Evolutionary conservation across 1,140 invertebrate genomes (phyloP), one percentile per base, ranked within the genome.

Genomic region (Mizuhopecten yessoensis): DNA sequence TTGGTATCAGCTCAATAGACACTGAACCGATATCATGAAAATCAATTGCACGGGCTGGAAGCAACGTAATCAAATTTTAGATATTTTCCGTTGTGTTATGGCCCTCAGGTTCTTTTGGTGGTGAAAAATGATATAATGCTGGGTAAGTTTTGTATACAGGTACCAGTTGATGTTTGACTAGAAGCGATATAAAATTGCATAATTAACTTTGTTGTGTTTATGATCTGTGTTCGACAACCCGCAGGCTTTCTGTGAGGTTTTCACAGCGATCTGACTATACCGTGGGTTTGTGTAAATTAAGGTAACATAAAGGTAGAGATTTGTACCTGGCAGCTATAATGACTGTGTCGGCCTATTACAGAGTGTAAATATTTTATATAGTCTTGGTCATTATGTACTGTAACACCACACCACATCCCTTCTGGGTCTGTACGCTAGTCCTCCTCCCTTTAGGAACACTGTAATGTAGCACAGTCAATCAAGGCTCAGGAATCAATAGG

Each of bases 351-450:
- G 57, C 17, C 57, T 75, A 75, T 75, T 75, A 75, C 3, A 29
- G 57, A 29, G 29, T 75, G 57, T 75, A 75, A 75, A 75, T 75
- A 29, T 75, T 75, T 75, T n/a, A 75, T n/a, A n/a, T 75, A 75
- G 57, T 75, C n/a, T n/a, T 75, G n/a, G 57, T 75, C n/a, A 75
- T 75, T 75, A 75, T 75, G 57, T 75, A 29, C 57, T 75, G 57
- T 75, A 75, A 29, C 5, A 29, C 5, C 20, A 49, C 45, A 49
- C 20, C 3, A 23, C 45, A 9, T 75, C n/a, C n/a, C 57, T 75
- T 7, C 57, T 29, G 57, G 23, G n/a, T 29, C n/a, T 75, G 57
- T 75, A 75, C 29, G 2, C 11, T 5, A 29, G 57, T 29, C 57
- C 57, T 75, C 23, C 45, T 49, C 45, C n/a, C n/a, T n/a, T 49